Base-by-base conservation (phyloP, 1,140 invertebrate genomes). In the Tetragnatha versicolor region DNA sequence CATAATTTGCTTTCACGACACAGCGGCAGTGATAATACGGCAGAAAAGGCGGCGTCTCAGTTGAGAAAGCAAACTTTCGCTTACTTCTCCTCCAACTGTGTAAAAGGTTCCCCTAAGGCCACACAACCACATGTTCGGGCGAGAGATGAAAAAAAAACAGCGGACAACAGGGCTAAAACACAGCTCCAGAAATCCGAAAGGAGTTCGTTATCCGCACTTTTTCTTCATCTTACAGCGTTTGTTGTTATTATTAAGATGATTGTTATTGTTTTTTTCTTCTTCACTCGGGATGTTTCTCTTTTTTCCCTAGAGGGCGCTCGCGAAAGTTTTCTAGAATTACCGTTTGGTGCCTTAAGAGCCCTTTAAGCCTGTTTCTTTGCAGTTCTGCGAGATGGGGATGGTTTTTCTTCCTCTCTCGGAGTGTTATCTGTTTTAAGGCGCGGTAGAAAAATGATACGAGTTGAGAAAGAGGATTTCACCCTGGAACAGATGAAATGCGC, bases 281-380 rank as follows among this genome's bases (percentile, higher is more conserved):
- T 55, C 29, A 6, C 45, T 7, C 35, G n/a, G 29, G 37, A 27
- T 58, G 35, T 63, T 22, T 37, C 9, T 0, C 17, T 39, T 42
- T 27, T 51, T 51, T 29, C 61, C 65, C 65, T 68, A 14, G 42
- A 51, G 65, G 65, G 12, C 17, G 7, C 20, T 51, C 27, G 37
- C 45, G 51, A 68, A 68, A 68, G 65, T 68, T 68, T 68, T 68
- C 17, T 22, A 31, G 65, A 68, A 68, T 68, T 68, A 68, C 51
- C 65, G 29, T 51, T 51, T 51, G 65, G 65, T 49, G 10, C 65
- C 42, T 68, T 68, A 68, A 51, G 65, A 68, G 65, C 27, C 42
- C 51, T 68, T 68, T 68, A 68, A 68, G 65, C 42, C 29, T n/a
- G 42, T 42, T 68, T 68, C 51, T 49, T 37, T 31, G n/a, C 27